phyloP scores from a whole-genome alignment of 2,888 invertebrate species.

The Nemapogon koenigi region DNA sequence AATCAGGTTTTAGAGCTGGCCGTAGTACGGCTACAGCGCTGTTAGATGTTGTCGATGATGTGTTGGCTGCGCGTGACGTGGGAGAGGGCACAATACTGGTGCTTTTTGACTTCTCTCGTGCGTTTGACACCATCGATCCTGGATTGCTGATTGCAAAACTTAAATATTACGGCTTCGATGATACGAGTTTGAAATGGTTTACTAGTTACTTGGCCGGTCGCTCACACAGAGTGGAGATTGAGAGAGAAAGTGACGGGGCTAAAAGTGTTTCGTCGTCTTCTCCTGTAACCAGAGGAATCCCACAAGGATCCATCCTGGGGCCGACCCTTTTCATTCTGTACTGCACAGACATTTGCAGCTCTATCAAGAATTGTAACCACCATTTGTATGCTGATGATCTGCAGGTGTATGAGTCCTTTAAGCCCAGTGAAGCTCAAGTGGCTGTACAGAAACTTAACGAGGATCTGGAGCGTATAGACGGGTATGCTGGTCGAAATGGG shows the following conservation, averaged over 20 bases:
- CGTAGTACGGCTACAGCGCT: slow-evolving; percentile 19
- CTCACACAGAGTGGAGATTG: background rate
- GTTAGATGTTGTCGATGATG: slow-evolving; percentile 15
- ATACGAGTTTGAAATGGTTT: background rate
- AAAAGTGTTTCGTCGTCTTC: background rate
- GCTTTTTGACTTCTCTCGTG: slow-evolving; percentile 19
- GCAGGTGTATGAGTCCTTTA: too few relatives aligned
- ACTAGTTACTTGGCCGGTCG: background rate
- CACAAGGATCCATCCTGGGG: background rate
- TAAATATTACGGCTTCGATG: background rate
- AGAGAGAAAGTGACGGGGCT: too few relatives aligned
- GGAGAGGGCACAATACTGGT: slow-evolving; percentile 15
- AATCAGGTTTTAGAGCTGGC: slow-evolving; percentile 16
- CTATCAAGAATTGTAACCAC: slow-evolving; percentile 5
- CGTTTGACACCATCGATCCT: slow-evolving; percentile 18
- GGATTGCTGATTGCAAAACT: slow-evolving; percentile 14
- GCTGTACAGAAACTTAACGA: background rate
- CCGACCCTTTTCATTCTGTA: background rate
- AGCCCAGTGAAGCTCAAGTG: too few relatives aligned
- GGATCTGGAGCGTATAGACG: background rate
- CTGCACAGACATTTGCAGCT: background rate
- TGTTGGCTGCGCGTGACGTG: slow-evolving; percentile 14
- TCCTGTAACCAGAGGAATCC: background rate
- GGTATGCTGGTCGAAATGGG: background rate
- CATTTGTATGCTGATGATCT: slow-evolving; percentile 6